phyloP scores from a whole-genome alignment of 2,888 invertebrate genomes.

The Buathra laborator region DNA sequence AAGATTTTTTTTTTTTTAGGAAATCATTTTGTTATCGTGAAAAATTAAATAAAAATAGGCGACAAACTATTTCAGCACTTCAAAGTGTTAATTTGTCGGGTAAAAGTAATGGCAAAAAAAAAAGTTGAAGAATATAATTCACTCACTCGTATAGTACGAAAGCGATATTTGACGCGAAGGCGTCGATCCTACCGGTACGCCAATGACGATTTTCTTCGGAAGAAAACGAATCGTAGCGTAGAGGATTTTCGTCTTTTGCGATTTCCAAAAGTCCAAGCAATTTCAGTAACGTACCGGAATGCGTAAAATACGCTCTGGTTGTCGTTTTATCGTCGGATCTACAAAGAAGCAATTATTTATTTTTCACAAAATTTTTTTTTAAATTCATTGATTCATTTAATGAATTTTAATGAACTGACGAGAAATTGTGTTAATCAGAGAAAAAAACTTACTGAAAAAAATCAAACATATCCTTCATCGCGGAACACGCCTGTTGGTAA shows the following conservation, averaged over 20 bases:
- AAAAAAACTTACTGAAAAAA: slow-evolving; percentile 88
- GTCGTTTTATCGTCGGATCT: slow-evolving; percentile 81
- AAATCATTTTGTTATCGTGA: too few relatives aligned
- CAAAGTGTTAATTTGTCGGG: too few relatives aligned
- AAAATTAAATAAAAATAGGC: too few relatives aligned
- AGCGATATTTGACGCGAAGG: slow-evolving; percentile 93
- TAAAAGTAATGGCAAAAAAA: too few relatives aligned
- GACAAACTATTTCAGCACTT: too few relatives aligned
- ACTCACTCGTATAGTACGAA: slow-evolving; percentile 91
- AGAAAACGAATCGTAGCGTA: slow-evolving; percentile 87
- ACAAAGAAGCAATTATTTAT: slow-evolving; percentile 38
- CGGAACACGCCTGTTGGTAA: slow-evolving; percentile 91
- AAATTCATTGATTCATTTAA: neutral
- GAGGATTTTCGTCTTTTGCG: slow-evolving; percentile 88
- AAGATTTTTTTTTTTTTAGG: too few relatives aligned
- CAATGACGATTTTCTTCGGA: slow-evolving; percentile 85
- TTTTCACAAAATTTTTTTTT: neutral
- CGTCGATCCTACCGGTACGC: slow-evolving; percentile 89
- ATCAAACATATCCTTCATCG: slow-evolving; percentile 90
- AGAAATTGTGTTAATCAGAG: neutral
- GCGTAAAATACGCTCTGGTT: slow-evolving; percentile 91
- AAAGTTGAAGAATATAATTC: neutral
- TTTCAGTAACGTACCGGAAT: slow-evolving; percentile 94
- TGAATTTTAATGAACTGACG: neutral
- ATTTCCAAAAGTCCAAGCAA: slow-evolving; percentile 90